phyloP scores from a whole-genome alignment of 2,888 invertebrate species.

The Apocheima hispidaria region DNA sequence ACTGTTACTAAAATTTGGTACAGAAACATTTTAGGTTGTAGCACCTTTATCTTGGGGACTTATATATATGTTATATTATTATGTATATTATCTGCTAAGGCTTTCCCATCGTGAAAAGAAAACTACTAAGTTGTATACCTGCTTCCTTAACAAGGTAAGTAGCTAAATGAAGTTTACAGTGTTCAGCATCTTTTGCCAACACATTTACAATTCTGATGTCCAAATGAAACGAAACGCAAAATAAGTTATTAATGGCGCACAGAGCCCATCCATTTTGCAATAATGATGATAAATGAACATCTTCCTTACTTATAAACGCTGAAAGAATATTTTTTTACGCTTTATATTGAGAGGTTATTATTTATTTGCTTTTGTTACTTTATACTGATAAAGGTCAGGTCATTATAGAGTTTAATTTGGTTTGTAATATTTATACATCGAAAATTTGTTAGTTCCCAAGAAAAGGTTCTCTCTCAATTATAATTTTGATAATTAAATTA shows the following conservation, averaged over 20 bases:
- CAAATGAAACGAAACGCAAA: constrained; percentile 22
- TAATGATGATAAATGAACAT: constrained; percentile 32
- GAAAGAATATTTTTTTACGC: constrained; percentile 21
- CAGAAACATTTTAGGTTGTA: no score
- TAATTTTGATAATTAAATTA: no score
- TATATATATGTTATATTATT: no score
- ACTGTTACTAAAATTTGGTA: no score
- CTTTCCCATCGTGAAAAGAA: background rate
- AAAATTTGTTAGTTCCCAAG: no score
- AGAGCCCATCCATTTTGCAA: constrained; percentile 24
- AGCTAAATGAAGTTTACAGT: constrained; percentile 12
- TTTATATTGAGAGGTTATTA: constrained; percentile 9
- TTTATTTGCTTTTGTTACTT: constrained; percentile 8
- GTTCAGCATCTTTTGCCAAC: constrained; percentile 10
- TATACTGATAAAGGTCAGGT: no score
- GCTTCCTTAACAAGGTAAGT: constrained; percentile 7
- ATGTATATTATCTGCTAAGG: no score
- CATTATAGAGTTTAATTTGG: no score
- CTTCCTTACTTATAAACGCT: constrained; percentile 13
- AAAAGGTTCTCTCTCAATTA: no score
- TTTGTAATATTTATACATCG: no score
- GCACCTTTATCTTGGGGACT: no score
- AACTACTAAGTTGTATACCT: background rate
- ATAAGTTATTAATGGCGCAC: constrained; percentile 29
- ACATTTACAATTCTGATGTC: constrained; percentile 24